Percentiles rank a stretch among this genome's conserved stretches.
Conservation (phyloP, 2,888 invertebrate genomes). For the Selenia dentaria region DNA sequence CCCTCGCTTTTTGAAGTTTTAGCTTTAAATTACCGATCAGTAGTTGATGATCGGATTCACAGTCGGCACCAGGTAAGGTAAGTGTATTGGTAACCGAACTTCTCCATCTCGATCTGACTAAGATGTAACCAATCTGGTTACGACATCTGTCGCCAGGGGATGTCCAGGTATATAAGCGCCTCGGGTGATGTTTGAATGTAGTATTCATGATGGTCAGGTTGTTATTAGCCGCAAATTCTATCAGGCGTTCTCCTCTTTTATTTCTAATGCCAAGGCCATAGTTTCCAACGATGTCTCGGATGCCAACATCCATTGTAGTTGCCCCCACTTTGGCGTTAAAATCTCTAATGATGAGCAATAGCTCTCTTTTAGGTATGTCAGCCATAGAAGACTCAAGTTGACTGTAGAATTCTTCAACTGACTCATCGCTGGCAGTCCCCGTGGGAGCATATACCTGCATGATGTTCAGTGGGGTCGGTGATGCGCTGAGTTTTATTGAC, state of each 20-base stretch:
- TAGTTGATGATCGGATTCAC: background rate
- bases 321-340: conserved; percentile 27
- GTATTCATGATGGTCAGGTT: conserved; percentile 25
- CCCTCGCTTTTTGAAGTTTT: background rate
- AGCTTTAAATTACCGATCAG: background rate
- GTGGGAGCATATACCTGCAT: conserved; percentile 29
- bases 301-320: background rate
- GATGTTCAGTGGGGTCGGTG: conserved; percentile 18
- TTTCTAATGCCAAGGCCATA: conserved; percentile 27
- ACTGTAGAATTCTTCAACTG: conserved; percentile 16
- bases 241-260: conserved; percentile 23
- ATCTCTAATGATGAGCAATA: conserved; percentile 16
- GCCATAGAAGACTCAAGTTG: conserved; percentile 1
- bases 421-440: conserved; percentile 10
- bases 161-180: conserved; percentile 12
- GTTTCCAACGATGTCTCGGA: conserved; percentile 16
- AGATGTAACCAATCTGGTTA: conserved; percentile 31
- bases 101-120: conserved; percentile 23
- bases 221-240: conserved; percentile 19
- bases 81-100: conserved; percentile 20
- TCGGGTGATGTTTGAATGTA: conserved; percentile 21
- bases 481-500: conserved; percentile 9
- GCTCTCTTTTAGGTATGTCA: conserved; percentile 18
- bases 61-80: conserved; percentile 19
- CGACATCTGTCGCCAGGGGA: conserved; percentile 17